Conservation (phyloP, 2,888 invertebrate species). For the Agapostemon virescens region DNA sequence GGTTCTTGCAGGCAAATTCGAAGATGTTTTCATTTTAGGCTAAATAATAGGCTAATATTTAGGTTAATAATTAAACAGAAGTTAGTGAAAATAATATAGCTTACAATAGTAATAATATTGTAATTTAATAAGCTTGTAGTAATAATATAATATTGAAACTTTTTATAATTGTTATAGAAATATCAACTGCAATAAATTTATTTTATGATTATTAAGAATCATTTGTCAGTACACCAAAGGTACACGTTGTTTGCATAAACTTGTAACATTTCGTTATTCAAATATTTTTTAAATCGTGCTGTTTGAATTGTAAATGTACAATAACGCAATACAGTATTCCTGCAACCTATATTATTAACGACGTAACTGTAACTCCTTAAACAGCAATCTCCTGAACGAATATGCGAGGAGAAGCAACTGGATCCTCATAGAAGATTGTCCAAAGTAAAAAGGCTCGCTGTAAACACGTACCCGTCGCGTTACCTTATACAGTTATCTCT, state of each 20-base stretch:
- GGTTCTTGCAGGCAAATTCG: no score
- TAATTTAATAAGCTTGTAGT: no score
- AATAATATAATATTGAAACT: no score
- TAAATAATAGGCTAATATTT: neutral
- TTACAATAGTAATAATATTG: no score
- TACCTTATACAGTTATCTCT: slow-evolving; percentile 51
- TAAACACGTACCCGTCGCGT: slow-evolving; percentile 39
- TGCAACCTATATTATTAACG: slow-evolving; percentile 14
- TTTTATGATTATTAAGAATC: neutral
- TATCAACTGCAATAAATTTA: neutral
- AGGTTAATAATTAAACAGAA: neutral
- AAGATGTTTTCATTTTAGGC: neutral
- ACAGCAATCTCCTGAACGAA: slow-evolving; percentile 28
- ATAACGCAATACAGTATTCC: neutral
- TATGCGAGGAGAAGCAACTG: neutral
- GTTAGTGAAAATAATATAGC: neutral
- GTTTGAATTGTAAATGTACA: neutral
- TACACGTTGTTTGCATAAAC: neutral
- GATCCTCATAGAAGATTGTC: slow-evolving; percentile 28
- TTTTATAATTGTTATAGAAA: no score
- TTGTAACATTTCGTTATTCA: neutral
- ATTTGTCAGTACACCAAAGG: neutral
- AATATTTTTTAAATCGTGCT: neutral
- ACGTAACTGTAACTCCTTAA: slow-evolving; percentile 33
- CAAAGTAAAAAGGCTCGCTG: slow-evolving; percentile 39